Conservation (phyloP, 2,888 invertebrate species). For the Torymus texanus region DNA sequence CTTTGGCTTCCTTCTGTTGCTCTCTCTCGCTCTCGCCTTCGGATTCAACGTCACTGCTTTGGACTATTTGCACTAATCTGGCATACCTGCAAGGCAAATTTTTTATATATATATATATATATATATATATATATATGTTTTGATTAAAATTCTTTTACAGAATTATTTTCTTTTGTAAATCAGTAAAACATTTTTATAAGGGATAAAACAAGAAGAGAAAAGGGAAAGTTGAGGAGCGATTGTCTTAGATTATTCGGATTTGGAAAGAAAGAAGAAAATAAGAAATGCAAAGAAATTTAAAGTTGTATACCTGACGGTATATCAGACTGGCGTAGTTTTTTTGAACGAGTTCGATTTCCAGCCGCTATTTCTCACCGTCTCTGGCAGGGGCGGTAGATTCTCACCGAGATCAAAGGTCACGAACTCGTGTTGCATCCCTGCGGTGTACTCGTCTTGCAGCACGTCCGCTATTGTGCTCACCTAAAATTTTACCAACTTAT, state of each 20-base stretch:
- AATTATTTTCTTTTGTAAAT: too few species aligned
- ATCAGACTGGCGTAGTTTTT: constrained; percentile 76
- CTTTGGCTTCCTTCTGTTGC: constrained; percentile 34
- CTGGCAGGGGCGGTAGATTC: constrained; percentile 74
- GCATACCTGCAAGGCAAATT: constrained; percentile 65
- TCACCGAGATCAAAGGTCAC: constrained; percentile 83
- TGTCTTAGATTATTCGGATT: too few species aligned
- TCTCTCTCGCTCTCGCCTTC: constrained; percentile 51
- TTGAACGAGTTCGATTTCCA: constrained; percentile 73
- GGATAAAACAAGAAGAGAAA: too few species aligned
- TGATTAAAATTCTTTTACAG: too few species aligned
- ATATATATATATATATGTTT: too few species aligned
- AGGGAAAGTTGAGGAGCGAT: too few species aligned
- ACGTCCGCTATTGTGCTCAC: constrained; percentile 81
- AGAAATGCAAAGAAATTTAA: background rate
- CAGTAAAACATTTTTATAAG: too few species aligned
- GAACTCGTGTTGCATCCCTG: constrained; percentile 80
- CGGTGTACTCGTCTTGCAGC: constrained; percentile 75
- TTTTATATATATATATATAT: too few species aligned
- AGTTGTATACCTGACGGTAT: constrained; percentile 69
- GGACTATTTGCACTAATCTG: constrained; percentile 68
- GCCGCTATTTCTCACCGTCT: constrained; percentile 75
- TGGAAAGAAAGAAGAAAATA: too few species aligned
- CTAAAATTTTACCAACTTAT: constrained; percentile 56
- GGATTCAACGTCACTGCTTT: constrained; percentile 64